Base-by-base conservation (phyloP, 2,113 vertebrate species). In the Pogona vitticeps region DNA sequence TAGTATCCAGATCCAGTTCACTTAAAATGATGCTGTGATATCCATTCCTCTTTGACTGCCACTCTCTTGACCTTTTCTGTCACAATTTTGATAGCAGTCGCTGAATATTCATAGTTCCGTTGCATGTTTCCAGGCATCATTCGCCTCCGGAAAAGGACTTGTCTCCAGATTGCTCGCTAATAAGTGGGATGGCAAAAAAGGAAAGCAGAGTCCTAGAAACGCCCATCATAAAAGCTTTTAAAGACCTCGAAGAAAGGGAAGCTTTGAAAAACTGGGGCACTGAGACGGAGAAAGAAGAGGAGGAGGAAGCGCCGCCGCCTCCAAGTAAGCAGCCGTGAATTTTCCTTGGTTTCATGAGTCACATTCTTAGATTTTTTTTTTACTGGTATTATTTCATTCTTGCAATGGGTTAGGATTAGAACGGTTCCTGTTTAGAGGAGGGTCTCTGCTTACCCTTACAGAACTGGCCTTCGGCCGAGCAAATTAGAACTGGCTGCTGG, bases 201-300 rank as follows among this genome's bases (percentile, higher is more conserved):
- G 97, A 97, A 17, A 91, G 84, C n/a, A 97, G 96, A 4, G 85
- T 90, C 12, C 91, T 95, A 36, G 95, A 98, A 88, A 96, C 96
- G 13, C 98, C 98, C 2, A 93, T 98, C 91, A 96, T 98, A 95
- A 98, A 97, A 94, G 97, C 98, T 38, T 95, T 99, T 82, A 98
- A 98, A 86, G 96, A 99, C 94, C 96, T 98, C 85, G 97, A 98
- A 94, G 97, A 97, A 92, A 96, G 96, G 93, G 98, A 96, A 95
- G 93, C 96, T 23, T 96, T 98, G 17, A 97, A 98, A 94, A 97
- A 96, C 40, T 97, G 97, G 96, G 92, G 97, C 92, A 92, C 96
- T 79, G 95, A 96, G 90, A 95, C 96, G 72, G 96, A 96, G 56
- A 97, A 96, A 91, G 96, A 96, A 36, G 96, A 96, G 38, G 94